Evolutionary conservation across 2,888 invertebrate genomes (phyloP), one percentile per base, ranked within the genome.

Genomic region (Drosophila mayaguana): DNA sequence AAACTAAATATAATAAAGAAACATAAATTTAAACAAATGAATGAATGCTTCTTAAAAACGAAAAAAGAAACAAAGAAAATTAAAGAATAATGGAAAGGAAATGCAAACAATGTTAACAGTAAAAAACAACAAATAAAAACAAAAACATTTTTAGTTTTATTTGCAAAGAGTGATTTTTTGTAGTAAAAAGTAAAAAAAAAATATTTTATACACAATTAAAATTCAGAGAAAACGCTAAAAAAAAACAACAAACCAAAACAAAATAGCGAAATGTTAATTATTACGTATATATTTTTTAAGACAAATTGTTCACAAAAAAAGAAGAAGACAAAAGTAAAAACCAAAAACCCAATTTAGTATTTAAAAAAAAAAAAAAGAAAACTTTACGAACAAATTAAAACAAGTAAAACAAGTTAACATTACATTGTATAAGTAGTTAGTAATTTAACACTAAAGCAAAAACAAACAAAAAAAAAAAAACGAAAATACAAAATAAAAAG

Each of bases 401-500:
- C 85, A 90, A 90, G 91, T 90, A 92, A 91, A 92, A 92, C 89
- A 92, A 91, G 91, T 91, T 91, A 91, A 91, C 91, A 91, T 91
- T 91, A 91, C 91, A 91, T 92, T 88, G 83, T 91, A 91, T 92
- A 91, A 91, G 91, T 91, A 91, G 91, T 92, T 92, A 92, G 92
- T 91, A 91, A 92, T 90, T 89, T 81, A 83, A 90, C 91, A 81
- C 80, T 72, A 84, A 84, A 90, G 53, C 72, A 53, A 36, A 14
- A 20, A n/a, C n/a, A n/a, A n/a, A n/a, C n/a, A n/a, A n/a, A n/a
- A 34, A 34, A 18, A 11, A 5, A 6, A 51, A 51, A 34, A 2
- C 12, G 12, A 14, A 36, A 14, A 5, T 5, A 36, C 14, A 36
- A 12, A 25, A 34, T 11, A 14, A 51, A 38, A 54, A 22, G 5